Base-by-base conservation (phyloP, 2,888 invertebrate genomes). In the Limnephilus rhombicus region DNA sequence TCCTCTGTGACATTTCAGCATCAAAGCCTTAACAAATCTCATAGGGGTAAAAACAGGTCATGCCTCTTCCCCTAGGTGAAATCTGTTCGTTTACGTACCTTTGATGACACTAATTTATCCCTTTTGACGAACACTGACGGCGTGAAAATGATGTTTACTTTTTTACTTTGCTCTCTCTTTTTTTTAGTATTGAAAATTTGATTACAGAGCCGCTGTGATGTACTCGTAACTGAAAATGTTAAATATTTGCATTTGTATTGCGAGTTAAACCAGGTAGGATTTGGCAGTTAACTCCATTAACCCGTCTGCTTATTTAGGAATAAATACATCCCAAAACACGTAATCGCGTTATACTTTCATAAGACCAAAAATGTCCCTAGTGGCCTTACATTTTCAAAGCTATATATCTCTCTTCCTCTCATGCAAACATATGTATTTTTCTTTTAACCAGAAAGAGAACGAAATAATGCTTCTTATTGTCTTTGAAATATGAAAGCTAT, bases 11-110 rank as follows among this genome's bases (percentile, higher is more conserved):
- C 83, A 83, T 83, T 83, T 83, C 24, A 41, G 83, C 34, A 37
- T 83, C 37, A 83, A 34, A 83, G 83, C 83, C 83, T 34, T 83
- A 83, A 83, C 83, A 41, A 83, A 83, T 83, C 83, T 18, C 83
- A 24, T 83, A 34, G 41, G 68, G 68, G 68, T 68, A 68, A 68
- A 68, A 68, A 68, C 68, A 24, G 41, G 24, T 34, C 37, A 9
- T 83, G 24, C 83, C 82, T 12, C 83, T 34, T 41, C 18, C 37
- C 37, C 24, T 37, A 37, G 24, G 24, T 68, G n/a, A 83, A 37
- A n/a, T 37, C 13, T 37, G 83, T 29, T 37, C 83, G 83, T 29
- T 83, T 68, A 68, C 24, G 11, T 41, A 37, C 37, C 83, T 83
- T 83, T 83, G 37, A 83, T 24, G 37, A 41, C 83, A 41, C 83